Evolutionary conservation across 2,113 vertebrate genomes (phyloP), one percentile per base, ranked within the genome.

Genomic region (Halichoeres trimaculatus): DNA sequence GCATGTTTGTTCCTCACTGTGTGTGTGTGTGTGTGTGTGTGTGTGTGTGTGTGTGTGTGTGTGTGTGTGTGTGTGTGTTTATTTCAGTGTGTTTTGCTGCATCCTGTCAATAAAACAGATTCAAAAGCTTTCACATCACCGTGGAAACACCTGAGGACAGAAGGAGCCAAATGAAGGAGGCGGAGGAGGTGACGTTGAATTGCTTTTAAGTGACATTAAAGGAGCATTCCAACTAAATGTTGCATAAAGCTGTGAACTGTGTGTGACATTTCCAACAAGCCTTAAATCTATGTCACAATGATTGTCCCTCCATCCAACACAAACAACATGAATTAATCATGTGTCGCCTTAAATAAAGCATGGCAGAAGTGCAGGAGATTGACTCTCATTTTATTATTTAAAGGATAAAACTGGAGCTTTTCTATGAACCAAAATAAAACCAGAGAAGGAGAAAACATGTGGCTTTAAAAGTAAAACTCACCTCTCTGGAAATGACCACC

Each of bases 91-190:
- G 38, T 24, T 20, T 60, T 26, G 10, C 36, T 43, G 56, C 14
- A 0, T 70, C 61, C 52, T 74, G 61, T 72, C 79, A 80, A 74
- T 75, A 80, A 58, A 63, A 70, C 1, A 45, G 9, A 43, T 2
- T 14, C 40, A 14, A n/a, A 52, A 57, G 68, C 38, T 6, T 3
- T 30, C 30, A 30, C 30, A n/a, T n/a, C n/a, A n/a, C n/a, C n/a
- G n/a, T n/a, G n/a, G n/a, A n/a, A n/a, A n/a, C n/a, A 30, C 30
- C 30, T 30, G 30, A 30, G 30, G 6, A 30, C 3, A 30, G 30
- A 30, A 4, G 30, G 30, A 30, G 6, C 30, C 30, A 30, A 30
- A 30, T 30, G 3, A 30, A 30, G 6, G 30, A 30, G 30, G 6
- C 30, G 30, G 3, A 30, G 3, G 30, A 4, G 30, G 6, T 30